Conservation (phyloP, 2,797 vertebrate species). For the Botia almorhae region DNA sequence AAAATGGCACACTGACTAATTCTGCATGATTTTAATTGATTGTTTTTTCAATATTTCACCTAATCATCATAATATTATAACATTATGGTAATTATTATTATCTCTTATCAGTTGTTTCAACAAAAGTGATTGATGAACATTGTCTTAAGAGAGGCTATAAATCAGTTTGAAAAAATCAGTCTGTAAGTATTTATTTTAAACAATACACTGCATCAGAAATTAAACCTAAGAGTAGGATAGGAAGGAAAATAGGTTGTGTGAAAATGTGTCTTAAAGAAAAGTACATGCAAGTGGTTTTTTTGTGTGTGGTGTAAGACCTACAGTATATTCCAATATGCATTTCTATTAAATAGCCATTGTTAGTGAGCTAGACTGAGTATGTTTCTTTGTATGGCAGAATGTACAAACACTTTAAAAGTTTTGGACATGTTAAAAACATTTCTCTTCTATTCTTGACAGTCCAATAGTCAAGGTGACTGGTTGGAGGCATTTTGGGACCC, state of each 20-base stretch:
- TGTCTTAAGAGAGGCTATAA: neutral
- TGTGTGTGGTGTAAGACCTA: conserved; percentile 10
- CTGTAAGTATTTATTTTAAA: neutral
- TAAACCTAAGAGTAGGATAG: conserved; percentile 8
- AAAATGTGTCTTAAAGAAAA: neutral
- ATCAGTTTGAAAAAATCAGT: conserved; percentile 1
- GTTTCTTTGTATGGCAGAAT: neutral
- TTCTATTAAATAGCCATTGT: neutral
- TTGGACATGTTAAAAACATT: too few species aligned
- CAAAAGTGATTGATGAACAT: neutral
- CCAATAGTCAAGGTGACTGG: conserved; percentile 1
- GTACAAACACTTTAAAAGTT: too few species aligned
- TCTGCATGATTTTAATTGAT: conserved; percentile 2
- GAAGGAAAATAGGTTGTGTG: neutral
- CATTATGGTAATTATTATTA: conserved; percentile 11
- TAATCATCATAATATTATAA: conserved; percentile 24
- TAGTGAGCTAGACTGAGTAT: neutral
- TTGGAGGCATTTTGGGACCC: neutral
- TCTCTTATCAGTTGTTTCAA: neutral
- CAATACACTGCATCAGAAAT: neutral
- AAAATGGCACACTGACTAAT: neutral
- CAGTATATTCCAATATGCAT: neutral
- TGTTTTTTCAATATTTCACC: conserved; percentile 4
- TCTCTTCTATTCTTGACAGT: too few species aligned
- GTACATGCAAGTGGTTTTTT: conserved; percentile 30